Evolutionary conservation across 2,113 vertebrate species (phyloP).

Genomic region (Lycaon pictus): DNA sequence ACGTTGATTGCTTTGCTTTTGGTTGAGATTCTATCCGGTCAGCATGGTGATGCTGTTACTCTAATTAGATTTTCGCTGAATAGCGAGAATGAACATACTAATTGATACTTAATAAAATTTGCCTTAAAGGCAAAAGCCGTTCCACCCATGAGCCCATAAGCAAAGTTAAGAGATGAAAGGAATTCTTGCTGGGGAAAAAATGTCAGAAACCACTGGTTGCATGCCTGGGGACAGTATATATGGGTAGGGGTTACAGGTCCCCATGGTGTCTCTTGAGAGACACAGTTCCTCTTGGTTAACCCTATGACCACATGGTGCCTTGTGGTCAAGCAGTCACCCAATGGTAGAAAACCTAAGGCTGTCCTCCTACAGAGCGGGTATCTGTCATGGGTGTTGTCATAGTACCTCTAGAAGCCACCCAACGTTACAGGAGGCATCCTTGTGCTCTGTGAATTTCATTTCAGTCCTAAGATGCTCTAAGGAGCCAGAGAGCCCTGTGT

Average conservation of each 20-base stretch:
- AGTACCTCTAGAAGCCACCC: background rate
- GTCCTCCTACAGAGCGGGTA: background rate
- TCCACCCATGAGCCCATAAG: background rate
- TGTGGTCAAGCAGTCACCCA: background rate
- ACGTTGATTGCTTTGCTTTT: conserved; percentile 13
- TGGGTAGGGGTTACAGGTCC: background rate
- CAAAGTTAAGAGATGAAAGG: background rate
- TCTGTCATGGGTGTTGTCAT: background rate
- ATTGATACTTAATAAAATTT: conserved; percentile 58
- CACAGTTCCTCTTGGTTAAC: background rate
- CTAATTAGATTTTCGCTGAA: conserved; percentile 56
- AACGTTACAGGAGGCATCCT: background rate
- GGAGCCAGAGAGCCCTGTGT: background rate
- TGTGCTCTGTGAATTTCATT: background rate
- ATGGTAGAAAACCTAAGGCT: background rate
- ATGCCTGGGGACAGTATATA: background rate
- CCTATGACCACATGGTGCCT: background rate
- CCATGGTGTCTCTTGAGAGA: background rate
- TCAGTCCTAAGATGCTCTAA: background rate
- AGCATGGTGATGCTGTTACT: background rate
- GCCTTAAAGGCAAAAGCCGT: conserved; percentile 33
- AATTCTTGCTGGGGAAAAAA: background rate
- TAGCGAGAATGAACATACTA: conserved; percentile 13
- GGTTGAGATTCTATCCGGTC: background rate
- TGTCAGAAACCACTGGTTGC: background rate